Evolutionary conservation across 2,797 vertebrate genomes (phyloP).

Genomic region (Molossus molossus): DNA sequence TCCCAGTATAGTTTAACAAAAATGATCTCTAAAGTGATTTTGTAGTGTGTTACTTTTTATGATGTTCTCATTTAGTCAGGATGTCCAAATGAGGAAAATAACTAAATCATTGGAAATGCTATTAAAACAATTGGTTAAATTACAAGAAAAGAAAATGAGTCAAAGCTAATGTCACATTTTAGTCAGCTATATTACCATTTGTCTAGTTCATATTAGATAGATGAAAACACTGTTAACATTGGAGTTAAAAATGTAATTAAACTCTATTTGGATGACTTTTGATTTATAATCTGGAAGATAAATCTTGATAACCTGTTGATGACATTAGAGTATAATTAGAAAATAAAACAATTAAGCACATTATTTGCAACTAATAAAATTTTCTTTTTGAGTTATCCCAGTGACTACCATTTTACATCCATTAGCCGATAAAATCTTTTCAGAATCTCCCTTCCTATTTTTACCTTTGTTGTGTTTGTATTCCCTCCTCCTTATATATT

Average conservation of each 20-base stretch:
- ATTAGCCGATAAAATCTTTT: constrained; percentile 64
- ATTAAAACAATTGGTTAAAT: constrained; percentile 30
- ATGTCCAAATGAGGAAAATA: constrained; percentile 55
- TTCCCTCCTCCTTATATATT: constrained; percentile 18
- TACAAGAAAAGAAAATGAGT: constrained; percentile 17
- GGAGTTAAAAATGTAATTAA: constrained; percentile 42
- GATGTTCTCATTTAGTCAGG: constrained; percentile 39
- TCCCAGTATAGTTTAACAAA: constrained; percentile 46
- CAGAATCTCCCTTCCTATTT: constrained; percentile 42
- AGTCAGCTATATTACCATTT: neutral
- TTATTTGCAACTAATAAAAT: constrained; percentile 40
- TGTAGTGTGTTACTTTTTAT: constrained; percentile 13
- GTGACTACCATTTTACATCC: neutral
- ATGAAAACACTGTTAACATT: constrained; percentile 3
- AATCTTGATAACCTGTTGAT: constrained; percentile 34
- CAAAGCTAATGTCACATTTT: constrained; percentile 29
- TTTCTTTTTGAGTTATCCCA: constrained; percentile 52
- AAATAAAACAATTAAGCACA: constrained; percentile 31
- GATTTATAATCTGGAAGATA: constrained; percentile 58
- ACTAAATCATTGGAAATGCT: constrained; percentile 45
- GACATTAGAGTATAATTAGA: constrained; percentile 36
- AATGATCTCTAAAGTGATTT: constrained; percentile 43
- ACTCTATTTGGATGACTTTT: constrained; percentile 40
- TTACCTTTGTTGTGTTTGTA: constrained; percentile 7
- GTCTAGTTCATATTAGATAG: constrained; percentile 28